Conservation (phyloP, 2,888 invertebrate species). For the Xylophagus ater region DNA sequence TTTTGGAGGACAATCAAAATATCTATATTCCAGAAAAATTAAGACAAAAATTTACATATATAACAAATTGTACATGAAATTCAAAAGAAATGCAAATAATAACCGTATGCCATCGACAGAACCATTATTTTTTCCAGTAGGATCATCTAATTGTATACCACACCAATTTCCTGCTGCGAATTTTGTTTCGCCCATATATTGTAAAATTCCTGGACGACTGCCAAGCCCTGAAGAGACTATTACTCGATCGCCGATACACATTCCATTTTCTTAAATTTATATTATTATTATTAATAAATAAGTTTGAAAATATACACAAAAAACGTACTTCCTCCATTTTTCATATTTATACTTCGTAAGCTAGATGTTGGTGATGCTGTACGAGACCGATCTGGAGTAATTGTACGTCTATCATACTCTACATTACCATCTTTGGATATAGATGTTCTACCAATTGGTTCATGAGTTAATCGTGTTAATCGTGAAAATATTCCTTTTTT, state of each 20-base stretch:
- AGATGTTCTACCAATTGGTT: no score
- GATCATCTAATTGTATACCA: constrained; percentile 89
- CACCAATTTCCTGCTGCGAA: constrained; percentile 93
- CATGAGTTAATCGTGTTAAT: constrained; percentile 69
- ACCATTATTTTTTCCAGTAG: constrained; percentile 92
- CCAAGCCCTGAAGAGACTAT: constrained; percentile 79
- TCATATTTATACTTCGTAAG: constrained; percentile 29
- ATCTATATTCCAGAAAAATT: constrained; percentile 48
- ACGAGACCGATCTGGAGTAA: constrained; percentile 34
- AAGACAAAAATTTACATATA: neutral
- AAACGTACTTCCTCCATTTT: constrained; percentile 33
- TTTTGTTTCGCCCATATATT: constrained; percentile 77
- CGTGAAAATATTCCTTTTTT: constrained; percentile 90
- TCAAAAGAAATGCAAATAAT: constrained; percentile 1
- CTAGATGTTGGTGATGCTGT: constrained; percentile 37
- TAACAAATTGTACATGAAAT: neutral
- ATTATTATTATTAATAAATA: neutral
- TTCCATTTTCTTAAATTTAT: constrained; percentile 43
- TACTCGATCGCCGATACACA: constrained; percentile 81
- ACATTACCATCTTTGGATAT: no score
- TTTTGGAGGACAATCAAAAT: constrained; percentile 84
- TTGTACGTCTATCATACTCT: no score
- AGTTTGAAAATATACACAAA: neutral
- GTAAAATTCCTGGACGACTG: constrained; percentile 76
- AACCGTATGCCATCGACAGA: constrained; percentile 85